Percentiles rank a stretch among this genome's conserved stretches.
Evolutionary conservation across 2,888 invertebrate genomes (phyloP).

Genomic region (Lampropteryx suffumata): DNA sequence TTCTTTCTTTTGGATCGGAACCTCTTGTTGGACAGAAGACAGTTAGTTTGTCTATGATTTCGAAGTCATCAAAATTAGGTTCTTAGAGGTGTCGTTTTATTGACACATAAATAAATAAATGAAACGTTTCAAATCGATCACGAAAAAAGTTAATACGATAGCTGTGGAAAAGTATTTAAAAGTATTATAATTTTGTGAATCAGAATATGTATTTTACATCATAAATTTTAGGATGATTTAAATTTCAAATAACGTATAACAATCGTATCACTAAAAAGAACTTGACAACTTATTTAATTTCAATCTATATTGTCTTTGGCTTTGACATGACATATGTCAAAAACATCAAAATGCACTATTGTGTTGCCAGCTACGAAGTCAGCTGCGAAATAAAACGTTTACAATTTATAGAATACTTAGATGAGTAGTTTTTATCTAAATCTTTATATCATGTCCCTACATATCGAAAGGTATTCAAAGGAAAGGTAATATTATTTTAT

Average conservation of each 20-base stretch:
- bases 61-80: conserved; percentile 68
- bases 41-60: conserved; percentile 74
- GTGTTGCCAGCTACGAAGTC: conserved; percentile 20
- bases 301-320: conserved; percentile 43
- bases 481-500: too few species aligned
- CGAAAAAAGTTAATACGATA: too few species aligned
- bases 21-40: conserved; percentile 59
- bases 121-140: too few species aligned
- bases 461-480: too few species aligned
- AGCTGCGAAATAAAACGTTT: conserved; percentile 20
- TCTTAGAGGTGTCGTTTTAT: conserved; percentile 39
- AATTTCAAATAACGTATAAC: not conserved
- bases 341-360: conserved; percentile 11
- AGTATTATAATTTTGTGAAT: too few species aligned
- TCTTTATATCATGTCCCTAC: too few species aligned
- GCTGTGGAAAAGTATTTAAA: too few species aligned
- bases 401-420: too few species aligned
- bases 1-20: conserved; percentile 58
- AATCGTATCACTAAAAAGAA: conserved; percentile 36
- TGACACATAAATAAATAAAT: not conserved
- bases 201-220: too few species aligned
- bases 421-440: too few species aligned
- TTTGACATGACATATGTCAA: conserved; percentile 58
- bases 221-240: too few species aligned
- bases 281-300: conserved; percentile 33